Base-by-base conservation (phyloP, 2,888 invertebrate species). In the Oithona nana region DNA sequence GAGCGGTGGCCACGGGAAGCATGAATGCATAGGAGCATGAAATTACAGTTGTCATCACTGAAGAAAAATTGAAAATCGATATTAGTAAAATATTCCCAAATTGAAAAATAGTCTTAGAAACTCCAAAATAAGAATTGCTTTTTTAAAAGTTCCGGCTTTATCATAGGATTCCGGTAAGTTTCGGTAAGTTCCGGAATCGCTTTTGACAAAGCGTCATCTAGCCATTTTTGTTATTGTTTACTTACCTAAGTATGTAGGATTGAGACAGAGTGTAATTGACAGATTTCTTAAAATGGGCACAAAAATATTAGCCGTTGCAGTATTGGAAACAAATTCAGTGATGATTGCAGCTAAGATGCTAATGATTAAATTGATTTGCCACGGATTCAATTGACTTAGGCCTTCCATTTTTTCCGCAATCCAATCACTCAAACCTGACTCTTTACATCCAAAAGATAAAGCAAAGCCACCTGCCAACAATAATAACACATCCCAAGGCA, bases 1-100 rank as follows among this genome's bases (percentile, higher is more conserved):
- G 92, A 1, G 93, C 92, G 0, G 93, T 93, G 57, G 90, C 92
- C 16, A 93, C 92, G 0, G 92, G 93, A 73, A 94, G 78, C 78
- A 89, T 89, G 79, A 92, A 78, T 28, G 78, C 89, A 77, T 89
- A 89, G 61, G 90, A 90, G 71, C 89, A 88, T 2, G 88, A 84
- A 28, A 93, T 76, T 0, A 89, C 81, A 0, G 88, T 88, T 0
- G 93, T 90, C 68, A 92, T 77, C 83, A 92, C 54, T 52, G 26
- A 16, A 39, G 16, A 39, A 39, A 39, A 39, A 6, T 11, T 16
- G 39, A 39, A 16, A 11, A 11, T n/a, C n/a, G n/a, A n/a, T n/a
- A n/a, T n/a, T n/a, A n/a, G n/a, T n/a, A n/a, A n/a, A n/a, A n/a
- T n/a, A n/a, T n/a, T n/a, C n/a, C n/a, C n/a, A n/a, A n/a, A n/a